These are phyloP conservation scores for Drosophila mayaguana DNA, from an alignment of 2,888 invertebrate genomes.

Conservation along the genomic window DNA sequence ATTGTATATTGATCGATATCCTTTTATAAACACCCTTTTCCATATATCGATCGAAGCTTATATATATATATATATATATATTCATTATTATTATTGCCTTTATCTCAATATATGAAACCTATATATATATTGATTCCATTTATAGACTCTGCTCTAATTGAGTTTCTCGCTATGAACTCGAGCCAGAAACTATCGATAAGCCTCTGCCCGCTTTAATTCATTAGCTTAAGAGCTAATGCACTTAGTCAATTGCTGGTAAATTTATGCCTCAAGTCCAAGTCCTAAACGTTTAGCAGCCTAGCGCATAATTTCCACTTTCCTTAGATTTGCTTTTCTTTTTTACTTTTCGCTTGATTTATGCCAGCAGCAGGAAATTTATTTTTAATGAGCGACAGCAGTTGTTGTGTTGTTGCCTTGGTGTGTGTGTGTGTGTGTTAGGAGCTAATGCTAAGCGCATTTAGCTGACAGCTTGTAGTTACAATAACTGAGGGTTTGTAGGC, in stretches of 20 bases:
- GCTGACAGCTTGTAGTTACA: conserved; percentile 45
- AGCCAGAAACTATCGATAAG: neutral
- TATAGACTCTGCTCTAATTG: too few relatives aligned
- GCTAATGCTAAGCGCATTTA: conserved; percentile 57
- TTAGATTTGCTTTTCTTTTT: neutral
- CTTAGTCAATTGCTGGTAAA: conserved; percentile 6
- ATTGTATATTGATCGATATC: too few relatives aligned
- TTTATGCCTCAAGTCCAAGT: conserved; percentile 7
- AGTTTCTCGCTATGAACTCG: neutral
- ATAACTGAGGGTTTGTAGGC: conserved; percentile 2
- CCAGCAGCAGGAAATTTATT: conserved; percentile 59
- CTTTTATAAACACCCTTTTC: too few relatives aligned
- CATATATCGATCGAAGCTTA: too few relatives aligned
- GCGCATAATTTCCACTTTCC: conserved; percentile 16
- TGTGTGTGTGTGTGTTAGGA: neutral
- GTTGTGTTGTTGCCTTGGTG: neutral
- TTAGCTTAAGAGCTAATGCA: conserved; percentile 3
- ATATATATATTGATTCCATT: too few relatives aligned
- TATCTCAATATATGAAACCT: too few relatives aligned
- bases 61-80: too few relatives aligned
- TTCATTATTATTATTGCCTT: too few relatives aligned
- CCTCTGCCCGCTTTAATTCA: neutral
- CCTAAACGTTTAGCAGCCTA: conserved; percentile 6
- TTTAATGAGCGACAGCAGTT: conserved; percentile 58
- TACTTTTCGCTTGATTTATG: conserved; percentile 55